phyloP scores from a whole-genome alignment of 2,113 vertebrate genomes.

The Isichthys henryi region DNA sequence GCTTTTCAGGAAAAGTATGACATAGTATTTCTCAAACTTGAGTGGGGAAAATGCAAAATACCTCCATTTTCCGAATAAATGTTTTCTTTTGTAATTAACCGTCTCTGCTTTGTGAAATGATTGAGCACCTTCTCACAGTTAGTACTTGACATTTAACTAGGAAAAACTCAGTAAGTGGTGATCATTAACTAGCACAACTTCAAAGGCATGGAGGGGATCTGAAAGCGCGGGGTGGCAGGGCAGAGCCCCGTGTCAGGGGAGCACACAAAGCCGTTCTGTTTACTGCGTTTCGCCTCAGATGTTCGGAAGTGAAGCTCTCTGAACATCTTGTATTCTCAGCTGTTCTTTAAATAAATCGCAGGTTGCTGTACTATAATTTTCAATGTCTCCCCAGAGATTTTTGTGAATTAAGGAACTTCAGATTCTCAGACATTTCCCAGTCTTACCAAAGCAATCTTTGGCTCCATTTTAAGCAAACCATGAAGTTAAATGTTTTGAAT shows the following conservation, averaged over 20 bases:
- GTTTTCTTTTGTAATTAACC: conserved; percentile 13
- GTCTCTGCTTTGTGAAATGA: conserved; percentile 7
- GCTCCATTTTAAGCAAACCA: background rate
- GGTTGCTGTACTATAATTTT: conserved; percentile 34
- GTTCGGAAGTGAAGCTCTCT: conserved; percentile 22
- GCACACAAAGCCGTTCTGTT: conserved; percentile 23
- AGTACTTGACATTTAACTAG: background rate
- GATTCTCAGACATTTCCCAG: conserved; percentile 9
- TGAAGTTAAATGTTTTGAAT: background rate
- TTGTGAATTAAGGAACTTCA: conserved; percentile 11
- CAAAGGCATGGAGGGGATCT: background rate
- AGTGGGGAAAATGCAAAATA: conserved; percentile 13
- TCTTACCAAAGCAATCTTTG: background rate
- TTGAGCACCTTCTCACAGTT: background rate
- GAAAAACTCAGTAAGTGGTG: background rate
- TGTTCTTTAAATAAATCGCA: conserved; percentile 35
- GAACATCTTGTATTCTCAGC: conserved; percentile 42
- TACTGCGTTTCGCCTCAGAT: background rate
- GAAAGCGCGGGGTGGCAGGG: background rate
- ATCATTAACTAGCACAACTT: background rate
- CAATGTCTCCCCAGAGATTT: conserved; percentile 11
- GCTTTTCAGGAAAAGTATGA: background rate
- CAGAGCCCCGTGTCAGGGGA: conserved; percentile 11
- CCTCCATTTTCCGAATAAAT: conserved; percentile 35
- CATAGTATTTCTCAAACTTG: conserved; percentile 14